A percentile compares a stretch with the other conserved stretches of the same genome.
Evolutionary conservation across 2,888 invertebrate genomes (phyloP).

Genomic region (Gortyna flavago): DNA sequence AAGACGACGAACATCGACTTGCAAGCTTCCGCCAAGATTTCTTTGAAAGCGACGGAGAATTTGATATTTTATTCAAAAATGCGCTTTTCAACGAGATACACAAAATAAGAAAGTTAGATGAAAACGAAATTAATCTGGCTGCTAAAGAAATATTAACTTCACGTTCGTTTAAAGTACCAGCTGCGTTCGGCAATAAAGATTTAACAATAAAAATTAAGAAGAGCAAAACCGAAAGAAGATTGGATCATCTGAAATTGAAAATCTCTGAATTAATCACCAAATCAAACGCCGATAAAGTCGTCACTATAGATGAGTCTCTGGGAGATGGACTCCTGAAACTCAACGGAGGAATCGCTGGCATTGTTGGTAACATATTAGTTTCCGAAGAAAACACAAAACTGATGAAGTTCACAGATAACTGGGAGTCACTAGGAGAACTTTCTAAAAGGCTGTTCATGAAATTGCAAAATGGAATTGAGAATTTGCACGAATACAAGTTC

Average conservation of each 20-base stretch:
- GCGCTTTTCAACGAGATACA: constrained; percentile 23
- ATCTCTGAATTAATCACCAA: constrained; percentile 30
- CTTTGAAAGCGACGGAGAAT: constrained; percentile 27
- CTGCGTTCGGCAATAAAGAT: constrained; percentile 50
- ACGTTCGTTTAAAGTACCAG: constrained; percentile 50
- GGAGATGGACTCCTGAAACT: constrained; percentile 15
- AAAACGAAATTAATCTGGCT: constrained; percentile 7
- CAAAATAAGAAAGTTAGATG: constrained; percentile 5
- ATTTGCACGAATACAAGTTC: constrained; percentile 36
- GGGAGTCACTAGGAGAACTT: constrained; percentile 7
- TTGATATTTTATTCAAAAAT: constrained; percentile 30
- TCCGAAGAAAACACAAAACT: constrained; percentile 29
- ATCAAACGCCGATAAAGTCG: constrained; percentile 14
- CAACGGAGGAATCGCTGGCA: constrained; percentile 43
- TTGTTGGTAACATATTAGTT: constrained; percentile 48
- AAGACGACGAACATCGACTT: constrained; percentile 36
- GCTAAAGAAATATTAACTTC: constrained; percentile 27
- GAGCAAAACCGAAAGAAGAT: constrained; percentile 36
- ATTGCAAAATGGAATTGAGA: constrained; percentile 11
- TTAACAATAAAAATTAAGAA: constrained; percentile 11
- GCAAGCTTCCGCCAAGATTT: constrained; percentile 47
- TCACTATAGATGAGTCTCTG: constrained; percentile 38
- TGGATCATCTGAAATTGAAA: constrained; percentile 27
- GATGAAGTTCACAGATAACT: constrained; percentile 32
- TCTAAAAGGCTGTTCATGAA: constrained; percentile 35